These are phyloP conservation scores for Onychostoma macrolepis DNA, from an alignment of 2,113 vertebrate species.

Conservation along the genomic window DNA sequence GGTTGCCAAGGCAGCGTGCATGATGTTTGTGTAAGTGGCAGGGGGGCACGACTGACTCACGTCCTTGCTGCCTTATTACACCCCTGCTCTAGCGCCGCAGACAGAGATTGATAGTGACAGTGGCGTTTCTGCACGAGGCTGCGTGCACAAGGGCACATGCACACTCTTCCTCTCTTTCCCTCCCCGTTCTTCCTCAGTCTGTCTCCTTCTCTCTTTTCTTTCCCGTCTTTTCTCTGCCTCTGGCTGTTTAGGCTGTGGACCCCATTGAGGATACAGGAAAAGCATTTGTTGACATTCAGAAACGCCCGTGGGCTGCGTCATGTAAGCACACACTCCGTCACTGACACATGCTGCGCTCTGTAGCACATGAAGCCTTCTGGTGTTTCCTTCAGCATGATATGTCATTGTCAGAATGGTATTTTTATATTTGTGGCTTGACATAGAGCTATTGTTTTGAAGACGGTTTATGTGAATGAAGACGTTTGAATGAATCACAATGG, in stretches of 20 bases:
- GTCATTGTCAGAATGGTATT: neutral
- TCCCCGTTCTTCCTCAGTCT: neutral
- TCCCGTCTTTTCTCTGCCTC: neutral
- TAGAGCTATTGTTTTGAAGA: slow-evolving; percentile 3
- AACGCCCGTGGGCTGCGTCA: slow-evolving; percentile 22
- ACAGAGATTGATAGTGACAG: slow-evolving; percentile 52
- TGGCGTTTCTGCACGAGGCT: slow-evolving; percentile 29
- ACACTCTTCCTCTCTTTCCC: slow-evolving; percentile 1
- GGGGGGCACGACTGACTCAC: slow-evolving; percentile 12
- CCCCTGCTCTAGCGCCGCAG: neutral
- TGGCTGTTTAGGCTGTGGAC: neutral
- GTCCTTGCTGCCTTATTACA: neutral
- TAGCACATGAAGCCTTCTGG: neutral
- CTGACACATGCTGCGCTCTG: neutral
- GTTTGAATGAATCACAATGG: neutral
- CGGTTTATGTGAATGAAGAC: neutral
- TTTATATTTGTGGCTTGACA: neutral
- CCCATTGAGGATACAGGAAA: slow-evolving; percentile 16
- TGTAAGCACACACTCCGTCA: slow-evolving; percentile 20
- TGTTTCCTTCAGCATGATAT: slow-evolving; percentile 20
- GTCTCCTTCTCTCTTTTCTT: neutral
- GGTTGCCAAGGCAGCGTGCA: slow-evolving; percentile 28
- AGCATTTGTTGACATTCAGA: slow-evolving; percentile 49
- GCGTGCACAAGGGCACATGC: slow-evolving; percentile 22
- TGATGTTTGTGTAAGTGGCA: slow-evolving; percentile 6